A percentile compares a stretch with the other conserved stretches of the same genome.
Conservation (phyloP, 2,888 invertebrate species). For the Acanthacorydalis orientalis region DNA sequence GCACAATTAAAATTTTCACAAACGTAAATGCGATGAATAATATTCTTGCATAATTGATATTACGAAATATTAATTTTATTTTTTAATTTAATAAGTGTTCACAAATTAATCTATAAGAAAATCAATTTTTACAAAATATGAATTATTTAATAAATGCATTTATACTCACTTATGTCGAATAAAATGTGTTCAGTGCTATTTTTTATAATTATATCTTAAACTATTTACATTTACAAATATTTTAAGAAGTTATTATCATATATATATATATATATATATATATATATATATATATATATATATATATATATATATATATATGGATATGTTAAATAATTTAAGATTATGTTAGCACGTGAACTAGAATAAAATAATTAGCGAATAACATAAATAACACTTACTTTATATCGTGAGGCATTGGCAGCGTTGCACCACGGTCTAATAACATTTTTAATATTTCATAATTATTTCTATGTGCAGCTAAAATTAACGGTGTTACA, state of each 20-base stretch:
- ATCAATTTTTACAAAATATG: too few species aligned
- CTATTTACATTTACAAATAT: not conserved
- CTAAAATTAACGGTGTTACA: constrained; percentile 82
- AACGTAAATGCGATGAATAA: too few species aligned
- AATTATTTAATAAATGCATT: too few species aligned
- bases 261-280: constrained; percentile 1
- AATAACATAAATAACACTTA: constrained; percentile 19
- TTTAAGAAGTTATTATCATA: not conserved
- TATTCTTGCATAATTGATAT: too few species aligned
- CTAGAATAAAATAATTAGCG: not conserved
- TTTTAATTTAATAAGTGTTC: too few species aligned
- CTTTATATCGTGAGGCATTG: constrained; percentile 77
- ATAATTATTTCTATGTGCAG: constrained; percentile 89
- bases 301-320: not conserved
- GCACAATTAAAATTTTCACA: too few species aligned
- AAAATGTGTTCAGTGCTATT: too few species aligned
- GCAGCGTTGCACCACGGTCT: constrained; percentile 81
- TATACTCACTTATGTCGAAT: too few species aligned
- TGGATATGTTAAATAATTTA: not conserved
- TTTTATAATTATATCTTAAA: too few species aligned
- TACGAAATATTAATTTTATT: too few species aligned
- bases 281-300: constrained; percentile 3
- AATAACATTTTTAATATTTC: constrained; percentile 87
- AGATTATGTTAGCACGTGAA: not conserved
- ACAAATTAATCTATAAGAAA: too few species aligned